These are phyloP conservation scores for Seriola aureovittata DNA, from an alignment of 2,113 vertebrate species.

Conservation along the genomic window DNA sequence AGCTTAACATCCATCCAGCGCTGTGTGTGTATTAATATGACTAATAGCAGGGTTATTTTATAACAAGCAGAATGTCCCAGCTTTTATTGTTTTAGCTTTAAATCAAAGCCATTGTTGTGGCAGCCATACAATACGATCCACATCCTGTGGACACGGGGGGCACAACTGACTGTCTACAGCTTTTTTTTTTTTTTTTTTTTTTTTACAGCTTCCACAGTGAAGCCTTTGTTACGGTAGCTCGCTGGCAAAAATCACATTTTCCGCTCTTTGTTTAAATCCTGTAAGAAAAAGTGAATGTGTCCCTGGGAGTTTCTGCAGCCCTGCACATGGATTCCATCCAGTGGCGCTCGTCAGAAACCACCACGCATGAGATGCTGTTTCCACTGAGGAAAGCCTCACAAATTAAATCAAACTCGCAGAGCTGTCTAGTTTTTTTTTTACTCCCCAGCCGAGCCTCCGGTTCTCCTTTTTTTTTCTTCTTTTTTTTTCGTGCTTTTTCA, in stretches of 20 bases:
- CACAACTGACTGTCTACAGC: conserved; percentile 21
- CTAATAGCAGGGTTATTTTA: not conserved
- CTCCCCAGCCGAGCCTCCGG: conserved; percentile 63
- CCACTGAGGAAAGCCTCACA: conserved; percentile 76
- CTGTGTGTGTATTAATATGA: not conserved
- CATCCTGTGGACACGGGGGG: conserved; percentile 43
- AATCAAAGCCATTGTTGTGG: not conserved
- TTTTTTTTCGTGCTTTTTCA: conserved; percentile 35
- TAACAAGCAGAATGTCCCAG: not conserved
- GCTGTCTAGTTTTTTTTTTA: conserved; percentile 54
- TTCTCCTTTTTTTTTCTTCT: conserved; percentile 28
- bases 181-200: conserved; percentile 9
- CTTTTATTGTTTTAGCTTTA: not conserved
- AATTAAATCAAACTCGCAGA: conserved; percentile 51
- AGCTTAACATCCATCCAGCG: no score
- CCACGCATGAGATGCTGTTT: conserved; percentile 74
- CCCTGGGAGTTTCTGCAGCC: conserved; percentile 61
- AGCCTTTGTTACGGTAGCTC: conserved; percentile 73
- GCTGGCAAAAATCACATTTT: conserved; percentile 61
- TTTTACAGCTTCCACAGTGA: conserved; percentile 67
- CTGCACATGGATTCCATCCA: conserved; percentile 64
- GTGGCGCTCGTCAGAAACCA: conserved; percentile 54
- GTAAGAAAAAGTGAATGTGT: conserved; percentile 52
- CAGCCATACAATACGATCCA: conserved; percentile 6
- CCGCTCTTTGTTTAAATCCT: conserved; percentile 74